Evolutionary conservation across 2,888 invertebrate species (phyloP), one percentile per base, ranked within the genome.

Genomic region (Hydraecia micacea): DNA sequence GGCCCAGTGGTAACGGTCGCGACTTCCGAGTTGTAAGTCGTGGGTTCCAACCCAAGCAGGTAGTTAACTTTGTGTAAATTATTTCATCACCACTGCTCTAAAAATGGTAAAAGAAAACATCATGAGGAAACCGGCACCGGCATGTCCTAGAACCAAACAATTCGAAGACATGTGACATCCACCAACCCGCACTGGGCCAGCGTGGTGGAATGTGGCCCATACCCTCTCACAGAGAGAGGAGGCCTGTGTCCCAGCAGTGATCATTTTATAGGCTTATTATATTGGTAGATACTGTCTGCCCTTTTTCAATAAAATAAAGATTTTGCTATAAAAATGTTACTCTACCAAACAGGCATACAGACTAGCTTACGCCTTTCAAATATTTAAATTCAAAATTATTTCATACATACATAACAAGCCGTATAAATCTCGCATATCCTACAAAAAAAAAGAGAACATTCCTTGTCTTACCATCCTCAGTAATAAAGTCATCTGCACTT

Each of bases 401-500:
- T 39, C 13, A 42, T 42, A n/a, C 13, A 13, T 69, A 46, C 67
- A 71, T 36, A 82, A 77, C 39, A 79, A 78, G n/a, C 21, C 15
- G 65, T 18, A 80, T 82, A 83, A 86, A 86, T 68, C 77, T 80
- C 32, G 28, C 65, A 60, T 70, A 73, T 63, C 55, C 71, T 68
- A 75, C 13, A 39, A 80, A 80, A 36, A 80, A 79, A 81, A 77
- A 82, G 68, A 28, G 62, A 77, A 21, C 69, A 76, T 80, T 79
- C 70, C 72, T 75, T 89, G 86, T 86, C 81, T 77, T 74, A 87
- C 85, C 83, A 86, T 86, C 84, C 81, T 82, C 72, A 75, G 86
- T 88, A 91, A 92, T 93, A 93, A 93, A 93, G 83, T 91, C 89
- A 91, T 93, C 91, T 90, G 84, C 85, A 84, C 88, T 81, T 83